Base-by-base conservation (phyloP, 2,797 vertebrate species). In the Pangasius larnaudii region DNA sequence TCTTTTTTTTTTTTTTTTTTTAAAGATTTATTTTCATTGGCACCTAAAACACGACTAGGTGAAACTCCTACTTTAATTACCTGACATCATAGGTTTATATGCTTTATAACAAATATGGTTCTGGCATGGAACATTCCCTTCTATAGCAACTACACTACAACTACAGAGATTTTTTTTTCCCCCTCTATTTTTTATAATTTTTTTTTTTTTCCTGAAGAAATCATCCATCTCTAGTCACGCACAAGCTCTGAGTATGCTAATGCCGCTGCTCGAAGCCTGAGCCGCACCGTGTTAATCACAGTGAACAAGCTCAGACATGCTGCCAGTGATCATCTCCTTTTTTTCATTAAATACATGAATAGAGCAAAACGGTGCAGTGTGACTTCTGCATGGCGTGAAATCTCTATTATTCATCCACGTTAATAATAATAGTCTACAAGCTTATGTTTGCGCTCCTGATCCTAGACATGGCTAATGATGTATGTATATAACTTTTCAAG, bases 171-270 rank as follows among this genome's bases (percentile, higher is more conserved):
- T 71, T 53, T 67, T 69, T 53, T 24, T 3, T n/a, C n/a, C n/a
- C n/a, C 56, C 5, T 18, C 7, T 27, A 3, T 33, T n/a, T 46
- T 77, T 30, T 74, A 22, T 24, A 7, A 0, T 81, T 5, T 82
- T 18, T 82, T 77, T 89, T n/a, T n/a, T 36, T 75, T 13, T 4
- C 56, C 27, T 56, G n/a, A 74, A 88, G 84, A 82, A 86, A 89
- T 71, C 77, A 86, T 53, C 36, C 36, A 58, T 86, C 79, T 78
- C 72, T 49, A 75, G 80, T 75, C 78, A 56, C 27, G 9, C 53
- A 30, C 8, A 75, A 82, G 88, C 74, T 71, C 82, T 33, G 58
- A 91, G 95, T 95, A 95, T 95, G 95, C 94, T 95, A 96, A 96
- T 96, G 96, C 92, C 90, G 69, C 92, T 91, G 92, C 89, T 93